Evolutionary conservation across 2,797 vertebrate species (phyloP).

Genomic region (Cossypha heuglini): DNA sequence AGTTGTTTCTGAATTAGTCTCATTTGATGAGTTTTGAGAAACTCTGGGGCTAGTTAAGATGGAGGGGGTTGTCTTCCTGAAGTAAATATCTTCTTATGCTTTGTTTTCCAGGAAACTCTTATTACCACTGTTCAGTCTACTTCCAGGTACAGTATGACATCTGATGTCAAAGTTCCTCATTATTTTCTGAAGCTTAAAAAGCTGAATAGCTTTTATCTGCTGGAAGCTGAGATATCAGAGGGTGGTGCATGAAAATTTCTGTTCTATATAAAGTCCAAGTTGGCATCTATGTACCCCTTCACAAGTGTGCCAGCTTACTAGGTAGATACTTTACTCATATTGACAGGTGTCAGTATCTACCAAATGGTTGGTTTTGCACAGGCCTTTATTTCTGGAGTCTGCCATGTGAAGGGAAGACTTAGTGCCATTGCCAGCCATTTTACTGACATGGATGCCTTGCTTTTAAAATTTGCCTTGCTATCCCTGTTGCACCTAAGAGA

Average conservation of each 20-base stretch:
- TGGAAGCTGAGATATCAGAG: neutral
- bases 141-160: constrained; percentile 74
- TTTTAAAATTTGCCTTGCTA: neutral
- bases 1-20: neutral
- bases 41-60: neutral
- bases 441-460: neutral
- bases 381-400: neutral
- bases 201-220: neutral
- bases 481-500: neutral
- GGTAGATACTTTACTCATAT: neutral
- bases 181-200: neutral
- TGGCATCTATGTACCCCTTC: neutral
- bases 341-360: neutral
- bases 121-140: constrained; percentile 78
- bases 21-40: neutral
- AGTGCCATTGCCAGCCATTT: neutral
- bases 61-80: neutral
- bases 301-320: neutral
- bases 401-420: rapidly evolving
- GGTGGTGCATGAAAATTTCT: neutral
- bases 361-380: neutral
- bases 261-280: neutral
- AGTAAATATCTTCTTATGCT: neutral
- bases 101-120: constrained; percentile 79
- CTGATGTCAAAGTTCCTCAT: neutral